Percentiles rank a stretch among this genome's conserved stretches.
phyloP scores from a whole-genome alignment of 1,140 invertebrate genomes.

The Bombus consobrinus region DNA sequence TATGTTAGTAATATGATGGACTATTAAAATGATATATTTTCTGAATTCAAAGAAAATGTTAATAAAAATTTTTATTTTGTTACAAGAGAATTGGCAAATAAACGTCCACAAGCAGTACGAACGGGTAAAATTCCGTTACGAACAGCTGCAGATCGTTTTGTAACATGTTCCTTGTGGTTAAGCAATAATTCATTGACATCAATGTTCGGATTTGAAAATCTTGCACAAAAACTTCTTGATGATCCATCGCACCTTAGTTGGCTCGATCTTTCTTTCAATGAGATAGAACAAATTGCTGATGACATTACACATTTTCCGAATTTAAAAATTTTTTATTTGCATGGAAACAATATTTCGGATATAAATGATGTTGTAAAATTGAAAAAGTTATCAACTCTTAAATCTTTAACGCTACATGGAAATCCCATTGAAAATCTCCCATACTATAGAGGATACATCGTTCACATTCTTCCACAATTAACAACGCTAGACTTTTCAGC shows the following conservation, averaged over 20 bases:
- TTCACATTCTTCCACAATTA: constrained; percentile 82
- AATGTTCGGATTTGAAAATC: constrained; percentile 74
- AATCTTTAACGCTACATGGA: constrained; percentile 83
- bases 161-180: constrained; percentile 83
- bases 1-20: constrained; percentile 51
- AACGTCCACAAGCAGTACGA: constrained; percentile 69
- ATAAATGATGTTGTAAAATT: constrained; percentile 79
- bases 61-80: constrained; percentile 46
- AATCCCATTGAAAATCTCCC: constrained; percentile 82
- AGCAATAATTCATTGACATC: constrained; percentile 82
- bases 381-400: constrained; percentile 76
- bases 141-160: constrained; percentile 75
- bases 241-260: constrained; percentile 80
- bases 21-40: not conserved
- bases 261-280: constrained; percentile 84
- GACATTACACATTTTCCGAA: constrained; percentile 75
- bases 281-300: constrained; percentile 79
- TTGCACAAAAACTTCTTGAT: constrained; percentile 77
- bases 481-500: constrained; percentile 81
- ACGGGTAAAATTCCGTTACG: constrained; percentile 76
- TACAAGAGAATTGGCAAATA: constrained; percentile 71
- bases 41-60: not conserved
- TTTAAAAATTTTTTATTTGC: constrained; percentile 82
- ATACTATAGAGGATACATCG: constrained; percentile 80
- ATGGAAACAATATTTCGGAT: constrained; percentile 82